A percentile compares a stretch with the other conserved stretches of the same genome.
phyloP scores from a whole-genome alignment of 2,797 vertebrate genomes.

The Darevskia nairensis region DNA sequence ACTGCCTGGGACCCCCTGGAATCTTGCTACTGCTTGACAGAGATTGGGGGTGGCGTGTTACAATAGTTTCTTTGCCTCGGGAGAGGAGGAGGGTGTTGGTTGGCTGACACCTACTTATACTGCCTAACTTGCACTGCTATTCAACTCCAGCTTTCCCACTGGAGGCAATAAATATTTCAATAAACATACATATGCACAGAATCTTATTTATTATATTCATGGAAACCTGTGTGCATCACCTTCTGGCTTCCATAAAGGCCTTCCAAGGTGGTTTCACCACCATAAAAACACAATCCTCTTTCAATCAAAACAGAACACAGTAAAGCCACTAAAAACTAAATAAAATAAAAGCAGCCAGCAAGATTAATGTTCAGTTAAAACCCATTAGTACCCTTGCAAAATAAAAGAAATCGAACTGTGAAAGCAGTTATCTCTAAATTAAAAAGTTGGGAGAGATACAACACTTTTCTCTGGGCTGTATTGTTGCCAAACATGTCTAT shows the following conservation, averaged over 20 bases:
- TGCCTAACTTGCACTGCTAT: neutral
- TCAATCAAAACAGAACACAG: neutral
- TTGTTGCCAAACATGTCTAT: neutral
- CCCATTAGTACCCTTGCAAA: too few species aligned
- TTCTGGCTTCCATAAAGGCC: neutral
- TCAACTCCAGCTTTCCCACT: neutral
- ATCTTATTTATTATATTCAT: neutral
- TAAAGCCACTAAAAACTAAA: neutral
- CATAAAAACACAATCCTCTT: neutral
- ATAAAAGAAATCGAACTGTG: too few species aligned
- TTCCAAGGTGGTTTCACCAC: neutral
- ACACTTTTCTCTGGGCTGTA: neutral
- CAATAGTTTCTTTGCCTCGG: neutral
- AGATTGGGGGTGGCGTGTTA: too few species aligned
- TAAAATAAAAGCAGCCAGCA: neutral
- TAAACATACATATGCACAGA: neutral
- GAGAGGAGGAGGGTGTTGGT: neutral
- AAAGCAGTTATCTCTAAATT: too few species aligned
- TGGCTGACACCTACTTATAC: neutral
- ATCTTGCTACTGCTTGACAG: too few species aligned
- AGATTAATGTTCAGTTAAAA: too few species aligned
- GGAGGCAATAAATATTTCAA: neutral
- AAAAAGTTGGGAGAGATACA: neutral
- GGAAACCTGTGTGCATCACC: neutral
- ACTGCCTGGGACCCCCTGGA: neutral